phyloP scores from a whole-genome alignment of 1,140 invertebrate species.

The Leptoteleia sp. region DNA sequence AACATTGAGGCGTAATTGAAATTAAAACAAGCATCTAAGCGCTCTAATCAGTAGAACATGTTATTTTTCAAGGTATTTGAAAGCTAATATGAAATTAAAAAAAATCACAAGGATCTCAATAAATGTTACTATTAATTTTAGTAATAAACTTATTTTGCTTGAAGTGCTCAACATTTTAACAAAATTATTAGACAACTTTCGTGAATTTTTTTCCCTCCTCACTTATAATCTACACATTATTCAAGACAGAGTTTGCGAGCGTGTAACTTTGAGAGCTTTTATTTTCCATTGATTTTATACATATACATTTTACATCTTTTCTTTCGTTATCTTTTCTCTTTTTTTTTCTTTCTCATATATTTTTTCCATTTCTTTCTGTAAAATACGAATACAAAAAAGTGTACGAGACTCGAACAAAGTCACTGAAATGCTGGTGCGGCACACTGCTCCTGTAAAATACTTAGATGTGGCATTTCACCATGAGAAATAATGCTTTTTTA shows the following conservation, averaged over 20 bases:
- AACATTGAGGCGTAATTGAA: background rate
- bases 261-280: constrained; percentile 70
- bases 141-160: too few species aligned
- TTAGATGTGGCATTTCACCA: constrained; percentile 74
- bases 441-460: constrained; percentile 80
- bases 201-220: background rate
- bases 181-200: constrained; percentile 4
- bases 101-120: background rate
- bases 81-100: background rate
- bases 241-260: constrained; percentile 39
- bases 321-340: constrained; percentile 65
- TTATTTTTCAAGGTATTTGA: background rate
- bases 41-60: background rate
- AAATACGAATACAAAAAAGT: constrained; percentile 70
- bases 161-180: background rate
- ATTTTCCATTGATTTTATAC: constrained; percentile 74
- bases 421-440: constrained; percentile 77
- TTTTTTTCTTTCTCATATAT: too few species aligned
- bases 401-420: constrained; percentile 70
- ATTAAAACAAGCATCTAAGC: background rate
- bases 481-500: constrained; percentile 68
- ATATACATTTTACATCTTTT: constrained; percentile 72
- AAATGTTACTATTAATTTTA: background rate
- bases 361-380: constrained; percentile 21
- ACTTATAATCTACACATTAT: constrained; percentile 40